phyloP scores from a whole-genome alignment of 1,140 invertebrate genomes.

The Stenopsyche tienmushanensis region DNA sequence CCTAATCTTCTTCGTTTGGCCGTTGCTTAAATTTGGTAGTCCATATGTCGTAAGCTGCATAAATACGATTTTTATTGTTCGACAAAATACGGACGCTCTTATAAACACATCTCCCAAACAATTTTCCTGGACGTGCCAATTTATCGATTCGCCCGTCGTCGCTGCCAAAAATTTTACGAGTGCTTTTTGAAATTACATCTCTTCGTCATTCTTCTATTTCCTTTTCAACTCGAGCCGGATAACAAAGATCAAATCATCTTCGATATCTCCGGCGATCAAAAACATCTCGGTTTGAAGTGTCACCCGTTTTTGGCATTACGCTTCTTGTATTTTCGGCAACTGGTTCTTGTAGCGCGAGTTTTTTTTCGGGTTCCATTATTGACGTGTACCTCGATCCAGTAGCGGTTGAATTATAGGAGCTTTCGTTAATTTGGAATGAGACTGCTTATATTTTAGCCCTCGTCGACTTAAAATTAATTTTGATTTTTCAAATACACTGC shows the following conservation, averaged over 20 bases:
- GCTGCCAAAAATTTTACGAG: background rate
- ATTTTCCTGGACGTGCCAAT: background rate
- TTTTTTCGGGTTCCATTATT: too few relatives aligned
- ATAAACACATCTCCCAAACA: constrained; percentile 1
- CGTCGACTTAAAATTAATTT: too few relatives aligned
- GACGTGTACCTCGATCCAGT: too few relatives aligned
- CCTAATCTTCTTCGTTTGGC: too few relatives aligned
- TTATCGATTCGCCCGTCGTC: background rate
- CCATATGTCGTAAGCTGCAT: too few relatives aligned
- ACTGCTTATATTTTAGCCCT: too few relatives aligned
- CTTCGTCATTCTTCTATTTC: background rate
- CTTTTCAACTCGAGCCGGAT: background rate
- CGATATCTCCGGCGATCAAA: background rate
- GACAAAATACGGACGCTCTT: too few relatives aligned
- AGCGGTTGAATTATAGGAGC: too few relatives aligned
- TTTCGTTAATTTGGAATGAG: too few relatives aligned
- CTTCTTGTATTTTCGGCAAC: background rate
- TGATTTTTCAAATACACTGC: too few relatives aligned
- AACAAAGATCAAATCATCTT: background rate
- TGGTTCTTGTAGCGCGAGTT: too few relatives aligned
- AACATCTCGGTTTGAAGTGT: background rate
- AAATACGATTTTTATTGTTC: too few relatives aligned
- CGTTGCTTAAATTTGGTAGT: background rate
- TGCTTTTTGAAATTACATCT: background rate
- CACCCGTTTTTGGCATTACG: background rate